Evolutionary conservation across 2,113 vertebrate genomes (phyloP), one percentile per base, ranked within the genome.

Genomic region (Protobothrops mucrosquamatus): DNA sequence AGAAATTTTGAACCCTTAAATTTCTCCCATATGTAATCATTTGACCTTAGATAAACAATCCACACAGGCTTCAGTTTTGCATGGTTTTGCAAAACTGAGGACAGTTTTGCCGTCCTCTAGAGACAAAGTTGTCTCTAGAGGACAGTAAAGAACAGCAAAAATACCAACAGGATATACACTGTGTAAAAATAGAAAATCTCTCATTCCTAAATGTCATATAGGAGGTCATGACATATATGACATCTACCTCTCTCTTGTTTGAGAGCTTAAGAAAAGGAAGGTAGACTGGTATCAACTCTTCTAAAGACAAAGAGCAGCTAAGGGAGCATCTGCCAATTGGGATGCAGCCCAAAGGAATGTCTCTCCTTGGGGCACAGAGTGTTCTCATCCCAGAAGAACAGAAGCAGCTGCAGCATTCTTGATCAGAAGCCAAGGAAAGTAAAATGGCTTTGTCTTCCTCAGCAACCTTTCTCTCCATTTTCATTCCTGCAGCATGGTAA

Each of bases 401-500:
- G 69, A 87, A 74, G 43, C 51, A 89, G 90, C 90, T 93, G 92
- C 90, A 87, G 57, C 51, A 43, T 93, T 93, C 86, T 64, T 90
- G 92, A 64, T 11, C 57, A 22, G 39, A 11, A 87, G 92, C 85
- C 92, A 93, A 88, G 52, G 46, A 90, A 86, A 93, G 85, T 59
- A 69, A 93, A 93, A 51, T 81, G 90, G 86, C 92, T 87, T 93
- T 91, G 85, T 91, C 69, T 90, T 88, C 52, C 48, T 87, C 9
- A 1, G 59, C 59, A 26, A 81, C 54, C 23, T 23, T 85, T 89
- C 74, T 46, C 29, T 34, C 69, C 74, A 86, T 74, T n/a, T 43
- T 61, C 12, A 86, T 93, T 48, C 74, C 89, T 90, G n/a, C 59
- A 81, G 34, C 74, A 81, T 81, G 34, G 34, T 22, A 51, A 55